Conservation (phyloP, 2,113 vertebrate species). For the Coreoperca whiteheadi region DNA sequence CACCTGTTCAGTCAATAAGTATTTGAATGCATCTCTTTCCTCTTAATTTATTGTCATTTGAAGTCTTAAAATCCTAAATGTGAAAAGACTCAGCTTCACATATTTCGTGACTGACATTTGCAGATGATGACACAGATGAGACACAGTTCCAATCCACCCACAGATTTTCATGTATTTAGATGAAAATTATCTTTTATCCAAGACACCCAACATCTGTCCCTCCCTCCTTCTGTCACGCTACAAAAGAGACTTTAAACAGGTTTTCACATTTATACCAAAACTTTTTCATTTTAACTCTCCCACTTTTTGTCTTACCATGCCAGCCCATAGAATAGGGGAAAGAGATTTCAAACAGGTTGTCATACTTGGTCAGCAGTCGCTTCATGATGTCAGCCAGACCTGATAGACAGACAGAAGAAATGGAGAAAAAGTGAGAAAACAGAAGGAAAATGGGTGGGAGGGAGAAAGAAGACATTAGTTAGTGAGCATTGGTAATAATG, state of each 20-base stretch:
- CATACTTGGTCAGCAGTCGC: slow-evolving; percentile 84
- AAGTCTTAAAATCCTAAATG: slow-evolving; percentile 12
- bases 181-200: slow-evolving; percentile 20
- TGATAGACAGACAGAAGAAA: slow-evolving; percentile 47
- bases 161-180: slow-evolving; percentile 19
- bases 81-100: slow-evolving; percentile 10
- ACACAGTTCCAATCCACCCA: slow-evolving; percentile 6
- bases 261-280: slow-evolving; percentile 45
- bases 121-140: neutral
- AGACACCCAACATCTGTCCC: slow-evolving; percentile 18
- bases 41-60: slow-evolving; percentile 5
- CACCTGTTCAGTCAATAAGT: no score
- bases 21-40: slow-evolving; percentile 18
- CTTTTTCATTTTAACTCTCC: slow-evolving; percentile 9
- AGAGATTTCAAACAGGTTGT: slow-evolving; percentile 84
- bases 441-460: neutral
- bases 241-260: slow-evolving; percentile 54
- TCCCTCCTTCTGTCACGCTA: neutral
- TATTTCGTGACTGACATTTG: neutral
- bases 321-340: slow-evolving; percentile 87
- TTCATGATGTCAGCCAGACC: slow-evolving; percentile 84
- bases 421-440: slow-evolving; percentile 20
- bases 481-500: slow-evolving; percentile 1
- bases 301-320: slow-evolving; percentile 78
- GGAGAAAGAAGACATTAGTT: neutral